phyloP scores from a whole-genome alignment of 92 coral and sea anemone genomes.

The Actinernus sp. region DNA sequence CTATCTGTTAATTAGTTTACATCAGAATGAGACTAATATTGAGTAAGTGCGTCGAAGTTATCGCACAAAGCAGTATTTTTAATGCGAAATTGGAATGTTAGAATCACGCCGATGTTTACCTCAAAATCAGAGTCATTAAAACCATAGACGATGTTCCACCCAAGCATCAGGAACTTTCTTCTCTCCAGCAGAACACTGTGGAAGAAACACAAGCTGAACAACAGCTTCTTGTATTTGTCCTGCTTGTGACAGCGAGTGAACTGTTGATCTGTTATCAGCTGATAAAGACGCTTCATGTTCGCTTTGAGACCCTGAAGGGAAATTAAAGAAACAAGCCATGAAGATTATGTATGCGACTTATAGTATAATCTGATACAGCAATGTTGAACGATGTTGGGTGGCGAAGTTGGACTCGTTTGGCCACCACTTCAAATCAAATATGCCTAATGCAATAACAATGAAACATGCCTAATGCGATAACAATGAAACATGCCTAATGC shows the following conservation, averaged over 20 bases:
- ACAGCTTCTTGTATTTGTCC: conserved; percentile 97
- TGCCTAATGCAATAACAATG: too few relatives aligned
- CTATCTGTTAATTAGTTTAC: too few relatives aligned
- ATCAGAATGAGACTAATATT: too few relatives aligned
- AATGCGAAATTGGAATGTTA: too few relatives aligned
- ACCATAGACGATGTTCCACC: conserved; percentile 98
- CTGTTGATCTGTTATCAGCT: conserved; percentile 97
- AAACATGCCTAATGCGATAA: too few relatives aligned
- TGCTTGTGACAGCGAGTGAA: conserved; percentile 95
- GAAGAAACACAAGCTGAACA: conserved; percentile 95
- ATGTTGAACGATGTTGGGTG: too few relatives aligned
- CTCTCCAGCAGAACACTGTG: conserved; percentile 96
- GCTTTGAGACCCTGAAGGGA: conserved; percentile 88
- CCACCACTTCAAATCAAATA: too few relatives aligned
- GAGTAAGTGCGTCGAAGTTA: too few relatives aligned
- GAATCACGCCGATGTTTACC: too few relatives aligned
- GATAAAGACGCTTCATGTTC: conserved; percentile 98
- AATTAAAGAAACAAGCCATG: background rate
- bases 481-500: too few relatives aligned
- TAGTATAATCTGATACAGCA: too few relatives aligned
- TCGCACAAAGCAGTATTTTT: too few relatives aligned
- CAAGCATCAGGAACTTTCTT: conserved; percentile 96
- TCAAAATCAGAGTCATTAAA: conserved; percentile 99
- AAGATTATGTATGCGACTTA: background rate
- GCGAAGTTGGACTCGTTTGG: background rate